Evolutionary conservation across 1,140 invertebrate genomes (phyloP).

Genomic region (Leptinotarsa defecta): DNA sequence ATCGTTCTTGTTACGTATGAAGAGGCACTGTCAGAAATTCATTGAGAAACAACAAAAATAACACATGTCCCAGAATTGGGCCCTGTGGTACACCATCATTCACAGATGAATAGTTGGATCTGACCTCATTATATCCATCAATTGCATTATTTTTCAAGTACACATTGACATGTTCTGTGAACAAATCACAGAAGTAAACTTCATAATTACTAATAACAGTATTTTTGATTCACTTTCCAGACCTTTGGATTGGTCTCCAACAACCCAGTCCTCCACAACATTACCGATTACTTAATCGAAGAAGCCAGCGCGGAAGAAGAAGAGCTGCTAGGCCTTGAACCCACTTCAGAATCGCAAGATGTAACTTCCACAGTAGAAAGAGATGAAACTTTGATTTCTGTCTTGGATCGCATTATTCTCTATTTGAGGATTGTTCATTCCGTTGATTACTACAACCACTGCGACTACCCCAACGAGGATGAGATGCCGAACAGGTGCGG

Average conservation of each 20-base stretch:
- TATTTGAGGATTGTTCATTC: constrained; percentile 98
- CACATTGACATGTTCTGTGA: no score
- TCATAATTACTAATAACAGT: background rate
- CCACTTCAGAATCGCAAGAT: constrained; percentile 63
- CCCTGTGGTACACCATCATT: no score
- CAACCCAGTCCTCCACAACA: constrained; percentile 96
- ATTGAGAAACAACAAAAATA: no score
- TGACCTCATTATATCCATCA: no score
- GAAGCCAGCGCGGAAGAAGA: constrained; percentile 98
- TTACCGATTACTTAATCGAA: constrained; percentile 97
- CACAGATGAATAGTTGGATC: no score
- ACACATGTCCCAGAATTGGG: no score
- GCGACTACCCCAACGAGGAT: constrained; percentile 99
- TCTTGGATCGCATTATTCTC: constrained; percentile 78
- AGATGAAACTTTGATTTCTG: constrained; percentile 77
- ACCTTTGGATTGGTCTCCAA: constrained; percentile 83
- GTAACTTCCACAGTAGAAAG: constrained; percentile 70
- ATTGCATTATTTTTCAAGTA: no score
- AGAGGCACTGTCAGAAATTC: no score
- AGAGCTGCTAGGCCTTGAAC: constrained; percentile 82
- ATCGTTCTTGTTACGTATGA: no score
- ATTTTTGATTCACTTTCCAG: constrained; percentile 33
- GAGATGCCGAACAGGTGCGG: constrained; percentile 99
- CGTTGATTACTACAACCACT: constrained; percentile 98
- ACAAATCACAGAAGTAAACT: no score